phyloP scores from a whole-genome alignment of 2,113 vertebrate genomes.

The Stomatorhinus ivindoensis region DNA sequence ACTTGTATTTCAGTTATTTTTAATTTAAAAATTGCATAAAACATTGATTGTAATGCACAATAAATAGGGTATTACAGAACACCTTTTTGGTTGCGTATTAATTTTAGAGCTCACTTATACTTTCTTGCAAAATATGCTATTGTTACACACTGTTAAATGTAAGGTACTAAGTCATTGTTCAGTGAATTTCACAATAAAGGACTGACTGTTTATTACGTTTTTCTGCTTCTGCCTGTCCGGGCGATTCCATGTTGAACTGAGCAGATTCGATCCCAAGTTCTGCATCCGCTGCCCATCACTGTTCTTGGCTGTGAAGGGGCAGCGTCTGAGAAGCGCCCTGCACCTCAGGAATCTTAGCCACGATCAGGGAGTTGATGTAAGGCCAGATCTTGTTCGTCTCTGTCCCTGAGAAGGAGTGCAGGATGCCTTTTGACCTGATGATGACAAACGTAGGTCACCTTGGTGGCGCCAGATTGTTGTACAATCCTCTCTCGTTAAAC shows the following conservation, averaged over 20 bases:
- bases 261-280: neutral
- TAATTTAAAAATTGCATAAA: neutral
- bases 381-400: slow-evolving; percentile 97
- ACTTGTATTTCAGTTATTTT: neutral
- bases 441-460: neutral
- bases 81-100: neutral
- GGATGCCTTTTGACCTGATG: slow-evolving; percentile 78
- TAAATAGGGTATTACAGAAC: neutral
- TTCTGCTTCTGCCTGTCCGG: neutral
- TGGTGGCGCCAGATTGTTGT: neutral
- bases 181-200: neutral
- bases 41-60: neutral
- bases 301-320: slow-evolving; percentile 28
- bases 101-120: neutral
- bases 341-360: slow-evolving; percentile 65
- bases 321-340: slow-evolving; percentile 46
- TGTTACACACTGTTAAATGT: neutral
- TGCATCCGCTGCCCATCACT: slow-evolving; percentile 33
- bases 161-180: neutral
- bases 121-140: neutral
- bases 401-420: slow-evolving; percentile 89
- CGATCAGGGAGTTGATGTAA: slow-evolving; percentile 80
- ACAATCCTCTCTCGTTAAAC: neutral
- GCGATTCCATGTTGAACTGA: neutral
- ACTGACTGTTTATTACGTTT: neutral